These are phyloP conservation scores for Halotydeus destructor DNA, from an alignment of 1,140 invertebrate genomes.

Conservation along the genomic window DNA sequence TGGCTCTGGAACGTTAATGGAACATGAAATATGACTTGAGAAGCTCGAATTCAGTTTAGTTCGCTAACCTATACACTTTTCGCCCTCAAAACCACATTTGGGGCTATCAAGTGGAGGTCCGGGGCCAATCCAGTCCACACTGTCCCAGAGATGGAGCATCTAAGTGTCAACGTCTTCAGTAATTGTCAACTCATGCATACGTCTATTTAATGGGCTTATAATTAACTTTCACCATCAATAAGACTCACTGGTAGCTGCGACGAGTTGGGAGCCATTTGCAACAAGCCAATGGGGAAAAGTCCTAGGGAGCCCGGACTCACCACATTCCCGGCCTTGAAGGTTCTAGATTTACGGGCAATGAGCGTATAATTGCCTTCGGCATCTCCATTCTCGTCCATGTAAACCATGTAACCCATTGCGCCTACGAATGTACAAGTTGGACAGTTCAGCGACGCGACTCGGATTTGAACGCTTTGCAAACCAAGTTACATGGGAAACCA, in stretches of 20 bases:
- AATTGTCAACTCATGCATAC: not conserved
- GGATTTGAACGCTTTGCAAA: not conserved
- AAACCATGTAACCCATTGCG: constrained; percentile 49
- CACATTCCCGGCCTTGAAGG: not conserved
- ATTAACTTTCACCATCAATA: not conserved
- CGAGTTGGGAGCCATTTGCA: constrained; percentile 24
- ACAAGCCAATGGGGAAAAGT: constrained; percentile 48
- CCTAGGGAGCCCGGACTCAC: constrained; percentile 28
- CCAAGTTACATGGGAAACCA: too few relatives aligned
- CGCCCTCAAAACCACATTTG: constrained; percentile 72
- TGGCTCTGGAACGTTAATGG: not conserved
- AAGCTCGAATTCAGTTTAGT: not conserved
- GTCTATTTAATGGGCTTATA: too few relatives aligned
- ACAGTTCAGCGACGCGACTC: not conserved
- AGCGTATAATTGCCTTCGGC: constrained; percentile 89
- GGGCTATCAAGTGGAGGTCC: constrained; percentile 60
- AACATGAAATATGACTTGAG: not conserved
- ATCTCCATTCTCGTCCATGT: constrained; percentile 83
- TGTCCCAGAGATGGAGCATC: constrained; percentile 40
- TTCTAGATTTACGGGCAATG: constrained; percentile 35
- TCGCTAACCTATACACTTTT: constrained; percentile 41
- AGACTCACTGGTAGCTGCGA: constrained; percentile 21
- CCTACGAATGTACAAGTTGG: constrained; percentile 20
- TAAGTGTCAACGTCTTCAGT: constrained; percentile 24
- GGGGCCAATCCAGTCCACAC: constrained; percentile 52